Evolutionary conservation across 2,113 vertebrate species (phyloP).

Genomic region (Macrotis lagotis): DNA sequence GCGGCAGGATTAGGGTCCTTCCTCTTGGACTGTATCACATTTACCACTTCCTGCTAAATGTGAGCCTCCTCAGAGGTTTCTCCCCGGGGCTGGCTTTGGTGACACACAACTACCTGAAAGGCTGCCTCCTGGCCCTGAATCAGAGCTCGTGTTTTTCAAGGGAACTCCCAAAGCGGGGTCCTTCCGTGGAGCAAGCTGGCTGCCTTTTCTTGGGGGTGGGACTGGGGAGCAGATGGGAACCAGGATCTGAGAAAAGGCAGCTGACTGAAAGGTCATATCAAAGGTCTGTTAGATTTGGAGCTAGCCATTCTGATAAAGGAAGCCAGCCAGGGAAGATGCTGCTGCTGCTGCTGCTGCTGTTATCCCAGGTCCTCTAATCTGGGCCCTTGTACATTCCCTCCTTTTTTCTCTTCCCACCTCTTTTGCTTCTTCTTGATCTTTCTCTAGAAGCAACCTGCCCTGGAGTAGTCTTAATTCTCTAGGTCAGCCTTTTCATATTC

Average conservation of each 20-base stretch:
- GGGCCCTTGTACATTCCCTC: background rate
- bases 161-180: background rate
- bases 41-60: background rate
- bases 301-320: background rate
- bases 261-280: accelerated
- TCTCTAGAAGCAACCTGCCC: conserved; percentile 45
- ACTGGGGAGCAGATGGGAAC: background rate
- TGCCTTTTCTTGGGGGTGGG: background rate
- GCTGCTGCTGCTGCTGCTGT: background rate
- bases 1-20: background rate
- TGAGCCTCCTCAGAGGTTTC: background rate
- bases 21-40: background rate
- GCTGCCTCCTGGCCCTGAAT: background rate
- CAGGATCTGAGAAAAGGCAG: background rate
- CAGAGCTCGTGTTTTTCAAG: background rate
- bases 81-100: background rate
- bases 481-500: background rate
- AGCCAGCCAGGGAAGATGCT: accelerated
- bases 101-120: background rate
- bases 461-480: conserved; percentile 37
- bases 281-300: background rate
- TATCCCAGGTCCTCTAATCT: background rate
- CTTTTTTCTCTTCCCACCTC: background rate
- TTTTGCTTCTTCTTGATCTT: conserved; percentile 12
- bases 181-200: background rate